Percentiles rank a stretch among this genome's conserved stretches.
phyloP scores from a whole-genome alignment of 2,113 vertebrate genomes.

The Oreamnos americanus region DNA sequence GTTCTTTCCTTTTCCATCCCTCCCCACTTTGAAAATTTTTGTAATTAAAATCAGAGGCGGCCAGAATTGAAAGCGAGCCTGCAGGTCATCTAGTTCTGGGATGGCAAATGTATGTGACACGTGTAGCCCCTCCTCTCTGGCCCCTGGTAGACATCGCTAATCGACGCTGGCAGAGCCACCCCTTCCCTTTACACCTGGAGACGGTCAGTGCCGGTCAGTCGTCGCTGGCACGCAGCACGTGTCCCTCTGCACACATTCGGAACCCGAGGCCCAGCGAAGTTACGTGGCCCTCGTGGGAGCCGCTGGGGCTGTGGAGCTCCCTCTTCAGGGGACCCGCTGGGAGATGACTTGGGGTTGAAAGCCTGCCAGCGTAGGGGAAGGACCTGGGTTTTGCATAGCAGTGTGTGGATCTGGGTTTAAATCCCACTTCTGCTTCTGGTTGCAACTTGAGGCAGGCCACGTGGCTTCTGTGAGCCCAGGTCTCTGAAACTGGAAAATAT shows the following conservation, averaged over 20 bases:
- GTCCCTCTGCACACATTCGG: background rate
- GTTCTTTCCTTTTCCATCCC: conserved; percentile 14
- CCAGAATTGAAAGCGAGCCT: background rate
- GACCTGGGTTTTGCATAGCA: background rate
- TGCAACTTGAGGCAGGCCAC: background rate
- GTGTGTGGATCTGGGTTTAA: background rate
- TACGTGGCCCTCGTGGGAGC: background rate
- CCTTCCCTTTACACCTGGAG: background rate
- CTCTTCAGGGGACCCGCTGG: background rate
- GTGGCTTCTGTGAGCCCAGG: background rate
- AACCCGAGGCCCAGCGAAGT: background rate
- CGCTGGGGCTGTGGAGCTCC: background rate
- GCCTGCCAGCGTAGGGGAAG: background rate
- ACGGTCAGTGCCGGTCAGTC: background rate
- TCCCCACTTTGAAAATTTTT: background rate
- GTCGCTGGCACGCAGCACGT: no score
- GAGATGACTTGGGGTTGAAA: background rate
- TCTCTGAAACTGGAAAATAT: background rate
- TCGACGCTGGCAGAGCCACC: background rate
- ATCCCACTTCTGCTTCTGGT: background rate
- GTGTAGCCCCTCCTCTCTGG: background rate
- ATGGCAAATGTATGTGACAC: background rate
- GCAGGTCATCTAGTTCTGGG: background rate
- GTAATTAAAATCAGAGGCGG: conserved; percentile 21
- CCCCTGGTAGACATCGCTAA: background rate